Conservation (phyloP, 2,888 invertebrate genomes). For the Polyommatus icarus region DNA sequence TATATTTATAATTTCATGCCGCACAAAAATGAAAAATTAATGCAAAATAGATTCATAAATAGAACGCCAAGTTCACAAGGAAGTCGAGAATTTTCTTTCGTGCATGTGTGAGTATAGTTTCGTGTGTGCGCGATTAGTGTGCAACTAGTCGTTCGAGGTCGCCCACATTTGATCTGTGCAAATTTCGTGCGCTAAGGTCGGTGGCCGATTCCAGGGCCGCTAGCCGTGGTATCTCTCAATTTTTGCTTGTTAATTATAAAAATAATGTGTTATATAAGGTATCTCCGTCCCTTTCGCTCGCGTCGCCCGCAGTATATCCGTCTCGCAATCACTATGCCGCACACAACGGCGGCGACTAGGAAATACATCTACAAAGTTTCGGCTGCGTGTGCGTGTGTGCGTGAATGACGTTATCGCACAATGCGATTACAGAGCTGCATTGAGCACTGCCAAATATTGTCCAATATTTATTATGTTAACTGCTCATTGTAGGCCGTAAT, state of each 20-base stretch:
- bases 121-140: conserved; percentile 58
- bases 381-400: conserved; percentile 67
- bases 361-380: conserved; percentile 76
- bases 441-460: conserved; percentile 46
- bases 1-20: neutral
- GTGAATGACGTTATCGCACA: conserved; percentile 78
- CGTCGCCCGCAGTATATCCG: conserved; percentile 43
- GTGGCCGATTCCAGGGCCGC: conserved; percentile 74
- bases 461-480: conserved; percentile 16
- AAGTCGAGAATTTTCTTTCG: conserved; percentile 70
- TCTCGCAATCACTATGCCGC: conserved; percentile 61
- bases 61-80: conserved; percentile 48
- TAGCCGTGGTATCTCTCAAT: conserved; percentile 74
- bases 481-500: neutral
- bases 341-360: conserved; percentile 65
- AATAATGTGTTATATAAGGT: conserved; percentile 80
- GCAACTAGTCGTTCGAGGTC: conserved; percentile 75
- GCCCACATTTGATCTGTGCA: conserved; percentile 80
- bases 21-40: neutral
- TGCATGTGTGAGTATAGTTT: conserved; percentile 45
- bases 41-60: conserved; percentile 3
- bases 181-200: conserved; percentile 76
- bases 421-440: conserved; percentile 76
- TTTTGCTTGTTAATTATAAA: conserved; percentile 81
- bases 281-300: conserved; percentile 53